Conservation (phyloP, 2,888 invertebrate genomes). For the Strigamia crassipes region DNA sequence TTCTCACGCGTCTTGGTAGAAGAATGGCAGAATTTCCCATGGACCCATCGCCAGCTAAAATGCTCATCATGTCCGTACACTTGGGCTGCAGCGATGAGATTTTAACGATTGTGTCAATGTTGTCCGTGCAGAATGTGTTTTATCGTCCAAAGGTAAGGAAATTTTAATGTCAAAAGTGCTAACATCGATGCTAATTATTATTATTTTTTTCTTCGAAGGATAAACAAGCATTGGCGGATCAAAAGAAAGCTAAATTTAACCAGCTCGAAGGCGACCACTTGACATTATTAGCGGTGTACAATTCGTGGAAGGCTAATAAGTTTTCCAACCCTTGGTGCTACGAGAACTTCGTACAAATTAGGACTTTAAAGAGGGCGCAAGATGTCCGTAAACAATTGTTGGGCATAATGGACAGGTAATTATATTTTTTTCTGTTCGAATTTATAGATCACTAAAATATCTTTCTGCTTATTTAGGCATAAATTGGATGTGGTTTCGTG, state of each 20-base stretch:
- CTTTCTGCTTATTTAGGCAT: slow-evolving; percentile 66
- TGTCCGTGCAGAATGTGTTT: slow-evolving; percentile 98
- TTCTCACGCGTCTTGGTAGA: slow-evolving; percentile 67
- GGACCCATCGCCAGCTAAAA: slow-evolving; percentile 96
- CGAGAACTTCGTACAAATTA: slow-evolving; percentile 97
- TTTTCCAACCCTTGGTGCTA: slow-evolving; percentile 99
- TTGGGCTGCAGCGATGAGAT: slow-evolving; percentile 97
- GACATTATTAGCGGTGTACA: slow-evolving; percentile 96
- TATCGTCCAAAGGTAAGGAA: slow-evolving; percentile 67
- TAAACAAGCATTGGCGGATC: slow-evolving; percentile 95
- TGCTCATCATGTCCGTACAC: slow-evolving; percentile 98
- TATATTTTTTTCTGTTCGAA: slow-evolving; percentile 32
- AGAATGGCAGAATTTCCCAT: slow-evolving; percentile 98
- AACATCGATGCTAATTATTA: not conserved
- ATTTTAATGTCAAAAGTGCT: not conserved
- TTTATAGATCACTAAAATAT: not conserved
- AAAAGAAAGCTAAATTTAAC: slow-evolving; percentile 99
- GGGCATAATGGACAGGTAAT: slow-evolving; percentile 92
- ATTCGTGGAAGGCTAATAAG: slow-evolving; percentile 99
- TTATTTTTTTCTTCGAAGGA: slow-evolving; percentile 67
- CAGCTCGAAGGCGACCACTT: slow-evolving; percentile 98
- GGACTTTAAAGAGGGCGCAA: slow-evolving; percentile 94
- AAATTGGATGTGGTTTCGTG: slow-evolving; percentile 96
- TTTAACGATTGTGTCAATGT: slow-evolving; percentile 97
- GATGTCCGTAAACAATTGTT: slow-evolving; percentile 97